Evolutionary conservation across 2,888 invertebrate species (phyloP).

Genomic region (Acanthosepion pharaonis): DNA sequence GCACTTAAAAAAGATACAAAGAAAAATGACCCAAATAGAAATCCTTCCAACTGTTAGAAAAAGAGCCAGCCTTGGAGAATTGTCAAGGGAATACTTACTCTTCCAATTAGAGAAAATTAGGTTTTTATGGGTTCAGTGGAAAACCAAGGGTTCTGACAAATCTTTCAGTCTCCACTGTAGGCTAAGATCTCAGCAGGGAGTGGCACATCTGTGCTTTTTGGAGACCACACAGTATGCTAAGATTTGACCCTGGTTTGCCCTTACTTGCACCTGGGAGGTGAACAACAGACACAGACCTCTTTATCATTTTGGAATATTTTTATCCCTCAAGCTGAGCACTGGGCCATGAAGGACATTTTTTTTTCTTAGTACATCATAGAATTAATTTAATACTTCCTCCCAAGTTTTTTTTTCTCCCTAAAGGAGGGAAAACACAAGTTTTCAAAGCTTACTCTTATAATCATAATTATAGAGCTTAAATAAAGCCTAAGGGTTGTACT

Average conservation of each 20-base stretch:
- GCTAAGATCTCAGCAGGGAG: not conserved
- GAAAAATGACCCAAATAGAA: no score
- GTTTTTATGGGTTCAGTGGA: not conserved
- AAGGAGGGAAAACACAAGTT: not conserved
- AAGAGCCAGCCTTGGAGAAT: not conserved
- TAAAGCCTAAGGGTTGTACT: not conserved
- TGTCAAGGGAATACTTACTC: not conserved
- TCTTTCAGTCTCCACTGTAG: slow-evolving; percentile 17
- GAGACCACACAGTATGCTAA: not conserved
- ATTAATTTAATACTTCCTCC: not conserved
- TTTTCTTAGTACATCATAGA: not conserved
- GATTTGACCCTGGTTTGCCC: not conserved
- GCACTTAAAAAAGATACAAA: no score
- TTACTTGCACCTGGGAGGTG: not conserved
- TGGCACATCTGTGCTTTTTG: not conserved
- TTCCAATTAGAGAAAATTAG: not conserved
- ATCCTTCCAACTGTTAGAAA: not conserved
- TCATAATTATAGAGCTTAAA: not conserved
- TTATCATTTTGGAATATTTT: not conserved
- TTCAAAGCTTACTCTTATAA: not conserved
- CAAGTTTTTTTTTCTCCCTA: not conserved
- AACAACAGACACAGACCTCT: not conserved
- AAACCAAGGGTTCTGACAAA: not conserved
- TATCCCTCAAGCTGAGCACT: not conserved
- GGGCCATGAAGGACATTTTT: not conserved